Base-by-base conservation (phyloP, 2,888 invertebrate species). In the Furcula furcula region DNA sequence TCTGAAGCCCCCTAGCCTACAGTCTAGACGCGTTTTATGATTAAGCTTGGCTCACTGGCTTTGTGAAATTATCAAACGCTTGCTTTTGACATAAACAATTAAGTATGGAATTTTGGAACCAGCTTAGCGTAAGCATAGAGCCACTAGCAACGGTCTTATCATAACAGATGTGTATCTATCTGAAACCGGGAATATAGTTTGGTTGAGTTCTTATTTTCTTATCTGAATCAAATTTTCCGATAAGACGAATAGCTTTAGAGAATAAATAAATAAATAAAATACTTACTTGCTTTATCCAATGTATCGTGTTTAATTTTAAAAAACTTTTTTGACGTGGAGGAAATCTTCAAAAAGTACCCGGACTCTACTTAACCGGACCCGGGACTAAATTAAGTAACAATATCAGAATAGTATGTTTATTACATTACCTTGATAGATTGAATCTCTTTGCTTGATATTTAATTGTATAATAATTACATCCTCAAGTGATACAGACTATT, bases 11-110 rank as follows among this genome's bases (percentile, higher is more conserved):
- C 31, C 21, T 23, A 31, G 40, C 30, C 35, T 28, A 34, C 18
- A 35, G 34, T 35, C 33, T 30, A 37, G 29, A 34, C 32, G 22
- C 18, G 32, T 34, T 51, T 46, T 23, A 15, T 14, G 16, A 19
- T 15, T 38, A 30, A 36, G 25, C 11, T 29, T 20, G 18, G 12
- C 16, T 32, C 22, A 16, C 18, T 7, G 12, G 12, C 26, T n/a
- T 15, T 32, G 22, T n/a, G 7, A 35, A 46, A 35, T 38, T 21
- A 22, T 29, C 12, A 4, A 26, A 18, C 21, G 18, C 14, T 27
- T 12, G 20, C 23, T 34, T 23, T 15, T 12, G 18, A 40, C 20
- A n/a, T 31, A n/a, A n/a, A n/a, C n/a, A n/a, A 21, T 26, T 33
- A 31, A 34, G 15, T 9, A 5, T 25, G 21, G 28, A 18, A 28